Evolutionary conservation across 35 echinoderm and acorn worm genomes (phyloP), one percentile per base, ranked within the genome.

Genomic region (Acanthaster planci): DNA sequence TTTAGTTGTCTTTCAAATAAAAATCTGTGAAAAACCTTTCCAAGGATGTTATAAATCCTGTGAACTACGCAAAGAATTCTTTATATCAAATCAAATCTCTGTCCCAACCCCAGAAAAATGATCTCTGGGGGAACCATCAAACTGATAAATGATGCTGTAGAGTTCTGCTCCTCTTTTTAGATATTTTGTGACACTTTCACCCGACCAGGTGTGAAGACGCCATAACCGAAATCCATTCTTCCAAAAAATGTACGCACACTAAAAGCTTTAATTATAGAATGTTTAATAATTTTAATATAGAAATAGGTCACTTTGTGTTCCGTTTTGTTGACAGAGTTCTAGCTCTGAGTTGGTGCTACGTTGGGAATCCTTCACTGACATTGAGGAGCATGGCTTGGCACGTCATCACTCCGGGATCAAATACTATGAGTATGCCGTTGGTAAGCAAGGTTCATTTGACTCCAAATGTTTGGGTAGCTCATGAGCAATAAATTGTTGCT

Each of bases 361-460:
- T 17, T 89, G 87, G 87, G 79, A 89, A 7, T 89, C 87, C 29
- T 89, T 89, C 36, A 51, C 52, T 55, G 87, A 89, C 51, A 79
- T 89, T 6, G 87, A 89, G 51, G 87, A 89, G n/a, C 54, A 89
- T 39, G 87, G 38, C n/a, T 18, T 23, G 23, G 37, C 79, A 38
- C 59, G 36, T 29, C 87, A 89, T 52, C 78, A 82, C 44, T 89
- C 87, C 19, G 87, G 87, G 9, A 83, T 89, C 50, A 67, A 82
- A 36, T 50, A 82, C 9, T 89, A 89, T 72, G 78, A 89, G 42
- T 76, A 76, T 72, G 78, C 87, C 60, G 22, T 89, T 0, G 87
- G 87, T 89, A 53, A 18, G 5, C 23, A 79, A 26, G 31, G 0
- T 37, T 31, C 19, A 31, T 4, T 47, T 79, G 0, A 17, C 8